phyloP scores from a whole-genome alignment of 2,113 vertebrate genomes.

The Morone saxatilis region DNA sequence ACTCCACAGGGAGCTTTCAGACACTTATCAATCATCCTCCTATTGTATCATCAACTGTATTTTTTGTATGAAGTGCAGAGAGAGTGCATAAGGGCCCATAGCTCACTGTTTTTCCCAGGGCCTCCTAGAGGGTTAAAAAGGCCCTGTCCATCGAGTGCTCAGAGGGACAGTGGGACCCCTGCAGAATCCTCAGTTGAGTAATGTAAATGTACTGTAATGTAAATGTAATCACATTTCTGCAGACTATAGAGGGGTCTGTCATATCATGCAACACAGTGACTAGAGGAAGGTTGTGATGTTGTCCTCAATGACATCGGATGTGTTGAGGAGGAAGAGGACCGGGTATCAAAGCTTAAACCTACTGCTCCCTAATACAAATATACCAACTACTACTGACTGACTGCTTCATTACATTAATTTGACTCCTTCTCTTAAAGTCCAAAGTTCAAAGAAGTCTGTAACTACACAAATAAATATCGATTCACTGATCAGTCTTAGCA shows the following conservation, averaged over 20 bases:
- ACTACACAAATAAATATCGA: background rate
- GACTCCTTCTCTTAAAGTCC: background rate
- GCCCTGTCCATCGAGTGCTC: background rate
- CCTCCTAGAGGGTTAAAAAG: background rate
- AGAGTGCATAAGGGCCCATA: background rate
- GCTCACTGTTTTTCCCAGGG: background rate
- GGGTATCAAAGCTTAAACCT: no score
- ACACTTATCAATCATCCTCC: background rate
- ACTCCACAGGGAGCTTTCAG: background rate
- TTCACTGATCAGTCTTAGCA: background rate
- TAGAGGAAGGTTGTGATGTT: background rate
- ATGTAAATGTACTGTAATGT: background rate
- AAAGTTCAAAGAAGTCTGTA: background rate
- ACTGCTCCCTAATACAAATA: no score
- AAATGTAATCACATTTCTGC: no score
- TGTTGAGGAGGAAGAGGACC: background rate
- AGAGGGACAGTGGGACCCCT: background rate
- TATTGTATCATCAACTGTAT: background rate
- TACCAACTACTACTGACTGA: background rate
- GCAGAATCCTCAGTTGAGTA: background rate
- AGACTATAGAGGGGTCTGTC: background rate
- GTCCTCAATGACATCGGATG: background rate
- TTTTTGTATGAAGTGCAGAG: background rate
- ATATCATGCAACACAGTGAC: background rate
- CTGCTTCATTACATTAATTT: background rate